Conservation (phyloP, 2,113 vertebrate genomes). For the Anarrhichthys ocellatus region DNA sequence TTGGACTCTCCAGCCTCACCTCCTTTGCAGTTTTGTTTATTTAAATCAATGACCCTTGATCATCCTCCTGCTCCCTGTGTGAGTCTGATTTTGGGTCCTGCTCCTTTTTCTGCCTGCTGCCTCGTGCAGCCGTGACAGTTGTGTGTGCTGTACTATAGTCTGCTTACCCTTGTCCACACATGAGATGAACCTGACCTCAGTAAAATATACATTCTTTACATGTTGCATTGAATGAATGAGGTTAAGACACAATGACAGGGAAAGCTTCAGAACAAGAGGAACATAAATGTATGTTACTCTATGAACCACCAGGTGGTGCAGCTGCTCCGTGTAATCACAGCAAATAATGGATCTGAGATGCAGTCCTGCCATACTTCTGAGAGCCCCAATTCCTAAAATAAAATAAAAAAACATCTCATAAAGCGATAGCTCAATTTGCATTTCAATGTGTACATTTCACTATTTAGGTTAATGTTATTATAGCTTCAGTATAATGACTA, state of each 20-base stretch:
- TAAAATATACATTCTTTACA: background rate
- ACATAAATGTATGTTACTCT: background rate
- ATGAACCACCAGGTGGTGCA: slow-evolving; percentile 60
- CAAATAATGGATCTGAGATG: background rate
- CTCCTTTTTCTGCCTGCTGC: too few species aligned
- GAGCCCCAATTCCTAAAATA: too few species aligned
- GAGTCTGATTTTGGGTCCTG: too few species aligned
- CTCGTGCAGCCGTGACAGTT: background rate
- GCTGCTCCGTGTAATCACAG: slow-evolving; percentile 20
- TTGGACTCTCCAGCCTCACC: too few species aligned
- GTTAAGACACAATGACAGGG: background rate
- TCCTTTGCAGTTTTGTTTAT: too few species aligned
- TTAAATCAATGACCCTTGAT: too few species aligned
- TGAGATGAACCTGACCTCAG: background rate
- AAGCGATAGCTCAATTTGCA: background rate
- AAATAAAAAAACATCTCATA: background rate
- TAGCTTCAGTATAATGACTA: background rate
- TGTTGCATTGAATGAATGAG: background rate
- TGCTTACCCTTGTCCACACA: background rate
- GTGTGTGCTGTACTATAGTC: background rate
- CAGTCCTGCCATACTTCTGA: background rate
- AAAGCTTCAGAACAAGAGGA: background rate
- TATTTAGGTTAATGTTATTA: background rate
- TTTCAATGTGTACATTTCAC: background rate
- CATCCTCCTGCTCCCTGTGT: too few species aligned